Base-by-base conservation (phyloP, 2,113 vertebrate genomes). In the Elephantulus edwardii region DNA sequence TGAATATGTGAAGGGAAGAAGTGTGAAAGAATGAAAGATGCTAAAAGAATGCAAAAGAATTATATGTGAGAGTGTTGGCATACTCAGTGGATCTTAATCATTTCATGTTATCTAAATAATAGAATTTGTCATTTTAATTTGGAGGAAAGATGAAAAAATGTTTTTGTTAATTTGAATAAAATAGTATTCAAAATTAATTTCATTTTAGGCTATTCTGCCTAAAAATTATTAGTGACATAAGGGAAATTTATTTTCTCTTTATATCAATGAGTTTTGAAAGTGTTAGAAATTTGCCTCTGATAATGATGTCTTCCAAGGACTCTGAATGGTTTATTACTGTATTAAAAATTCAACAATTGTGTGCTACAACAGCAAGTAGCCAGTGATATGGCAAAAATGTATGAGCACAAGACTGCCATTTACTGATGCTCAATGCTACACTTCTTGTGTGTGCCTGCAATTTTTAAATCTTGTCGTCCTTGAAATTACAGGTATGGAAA, bases 401-500 rank as follows among this genome's bases (percentile, higher is more conserved):
- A 95, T 84, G 22, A 97, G 95, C 91, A 91, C 81, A 96, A 95
- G 84, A 70, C 56, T 95, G 92, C 77, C 93, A 96, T 94, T 97
- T 97, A 95, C 91, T 96, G 94, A 95, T 94, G 96, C 95, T 93
- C 96, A 94, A 44, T 89, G 95, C 89, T 96, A 94, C 79, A 88
- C 93, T 95, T 91, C 60, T 95, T 92, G 38, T 96, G 46, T 97
- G 93, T 94, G 93, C 94, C 90, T 68, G 91, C 91, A 95, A 96
- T 97, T 95, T 95, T 94, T 96, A 95, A 87, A 1, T 90, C 95
- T 95, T 95, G 83, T 87, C 92, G 89, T 91, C 97, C 82, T 95
- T 93, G 91, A 97, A 97, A 97, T 97, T 97, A 95, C 90, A 97
- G 95, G 87, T 92, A 83, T 96, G 88, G 96, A 96, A 97, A 92